Base-by-base conservation (phyloP, 2,888 invertebrate genomes). In the Ormia ochracea region DNA sequence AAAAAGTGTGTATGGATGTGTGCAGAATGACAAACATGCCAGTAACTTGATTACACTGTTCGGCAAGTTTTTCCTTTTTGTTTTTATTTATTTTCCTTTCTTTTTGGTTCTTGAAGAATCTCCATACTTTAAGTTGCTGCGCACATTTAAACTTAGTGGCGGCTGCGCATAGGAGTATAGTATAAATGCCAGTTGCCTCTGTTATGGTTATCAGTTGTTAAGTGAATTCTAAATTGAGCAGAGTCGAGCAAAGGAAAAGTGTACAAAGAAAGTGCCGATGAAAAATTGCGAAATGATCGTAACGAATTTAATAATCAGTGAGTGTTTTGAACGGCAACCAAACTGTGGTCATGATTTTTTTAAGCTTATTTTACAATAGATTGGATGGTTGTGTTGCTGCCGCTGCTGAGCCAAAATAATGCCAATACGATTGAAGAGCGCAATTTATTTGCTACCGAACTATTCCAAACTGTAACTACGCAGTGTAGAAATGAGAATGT, bases 361-460 rank as follows among this genome's bases (percentile, higher is more conserved):
- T 14, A n/a, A 21, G 38, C 3, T 26, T 19, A 50, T 38, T 52
- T 38, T 26, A 2, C 5, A 28, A 41, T 28, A 78, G 74, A 66
- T 48, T 43, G 28, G 14, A n/a, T 61, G 9, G 12, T 66, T 14
- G 4, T 61, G 9, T 14, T 65, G 10, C n/a, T 56, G 31, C 4
- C 50, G 1, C n/a, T 77, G 6, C 0, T 74, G 17, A 36, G n/a
- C n/a, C n/a, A 7, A 4, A 19, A 2, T 7, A 38, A 19, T 23
- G 61, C 70, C 23, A 78, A 78, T 23, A 72, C 86, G 7, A 85
- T 87, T 74, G 83, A 83, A 76, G 87, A 87, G 56, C 86, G 87
- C 28, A 86, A 87, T 75, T 82, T 87, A 14, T 87, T 87, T 72
- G 87, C 87, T 68, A 87, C 87, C 10, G 87, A 87, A 52, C 83